Conservation (phyloP, 2,113 vertebrate genomes). For the Protobothrops flavoviridis region DNA sequence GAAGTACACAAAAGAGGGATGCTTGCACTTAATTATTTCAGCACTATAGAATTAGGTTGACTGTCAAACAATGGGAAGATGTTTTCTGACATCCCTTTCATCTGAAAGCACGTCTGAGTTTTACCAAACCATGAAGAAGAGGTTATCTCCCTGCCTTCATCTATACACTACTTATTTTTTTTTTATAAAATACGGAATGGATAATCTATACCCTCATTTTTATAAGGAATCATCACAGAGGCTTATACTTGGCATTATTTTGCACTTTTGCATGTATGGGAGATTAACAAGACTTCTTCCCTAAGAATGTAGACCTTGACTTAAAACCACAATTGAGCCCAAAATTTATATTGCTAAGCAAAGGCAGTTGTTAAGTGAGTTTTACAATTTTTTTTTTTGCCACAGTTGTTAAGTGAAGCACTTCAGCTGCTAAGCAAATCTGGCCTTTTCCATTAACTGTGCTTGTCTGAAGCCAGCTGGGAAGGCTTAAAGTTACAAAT, state of each 20-base stretch:
- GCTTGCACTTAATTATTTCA: background rate
- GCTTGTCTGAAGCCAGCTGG: background rate
- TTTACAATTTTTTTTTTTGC: background rate
- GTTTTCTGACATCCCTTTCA: background rate
- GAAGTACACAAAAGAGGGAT: background rate
- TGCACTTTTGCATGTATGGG: background rate
- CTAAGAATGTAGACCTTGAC: background rate
- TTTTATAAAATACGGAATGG: background rate
- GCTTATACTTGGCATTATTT: background rate
- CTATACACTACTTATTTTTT: background rate
- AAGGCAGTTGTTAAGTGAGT: background rate
- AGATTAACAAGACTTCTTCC: background rate
- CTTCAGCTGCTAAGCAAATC: background rate
- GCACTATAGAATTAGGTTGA: background rate
- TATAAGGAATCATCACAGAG: conserved; percentile 32
- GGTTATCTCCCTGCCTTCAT: background rate
- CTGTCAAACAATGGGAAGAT: background rate
- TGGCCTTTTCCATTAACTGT: background rate
- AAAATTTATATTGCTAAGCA: background rate
- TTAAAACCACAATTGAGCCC: background rate
- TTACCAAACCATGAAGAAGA: background rate
- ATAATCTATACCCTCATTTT: background rate
- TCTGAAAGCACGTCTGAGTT: background rate
- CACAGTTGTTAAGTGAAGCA: background rate
- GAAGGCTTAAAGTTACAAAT: background rate